phyloP scores from a whole-genome alignment of 2,797 vertebrate genomes.

The Sebastes aleutianus region DNA sequence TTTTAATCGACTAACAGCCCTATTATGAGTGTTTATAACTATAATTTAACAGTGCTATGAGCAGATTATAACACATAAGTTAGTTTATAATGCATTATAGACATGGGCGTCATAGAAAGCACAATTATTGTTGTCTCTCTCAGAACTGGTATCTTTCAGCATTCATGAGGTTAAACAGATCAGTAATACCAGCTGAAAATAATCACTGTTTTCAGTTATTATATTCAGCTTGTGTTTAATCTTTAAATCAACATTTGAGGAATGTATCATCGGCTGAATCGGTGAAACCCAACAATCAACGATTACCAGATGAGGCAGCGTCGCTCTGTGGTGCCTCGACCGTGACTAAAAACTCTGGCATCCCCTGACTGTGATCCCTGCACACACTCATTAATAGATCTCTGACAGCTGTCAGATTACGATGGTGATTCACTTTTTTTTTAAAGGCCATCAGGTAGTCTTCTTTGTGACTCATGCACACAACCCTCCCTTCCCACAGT shows the following conservation, averaged over 20 bases:
- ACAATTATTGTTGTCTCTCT: no score
- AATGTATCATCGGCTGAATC: conserved; percentile 24
- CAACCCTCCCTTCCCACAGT: not conserved
- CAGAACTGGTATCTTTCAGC: not conserved
- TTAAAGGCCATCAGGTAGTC: conserved; percentile 33
- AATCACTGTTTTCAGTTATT: conserved; percentile 34
- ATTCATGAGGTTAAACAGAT: conserved; percentile 13
- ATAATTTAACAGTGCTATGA: not conserved
- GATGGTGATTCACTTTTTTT: conserved; percentile 45
- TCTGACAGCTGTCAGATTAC: conserved; percentile 60
- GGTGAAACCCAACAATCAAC: not conserved
- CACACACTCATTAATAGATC: conserved; percentile 54
- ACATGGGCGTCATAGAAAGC: not conserved
- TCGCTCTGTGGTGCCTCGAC: not conserved
- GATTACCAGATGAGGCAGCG: conserved; percentile 8
- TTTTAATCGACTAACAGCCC: no score
- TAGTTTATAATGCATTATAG: not conserved
- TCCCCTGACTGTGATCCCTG: conserved; percentile 23
- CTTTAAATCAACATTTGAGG: conserved; percentile 18
- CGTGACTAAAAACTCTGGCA: conserved; percentile 41
- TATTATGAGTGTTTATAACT: no score
- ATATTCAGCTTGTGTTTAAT: conserved; percentile 15
- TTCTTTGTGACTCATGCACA: conserved; percentile 52
- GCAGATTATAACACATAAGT: not conserved
- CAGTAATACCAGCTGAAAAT: conserved; percentile 24